Evolutionary conservation across 2,797 vertebrate genomes (phyloP), one percentile per base, ranked within the genome.

Genomic region (Lateolabrax maculatus): DNA sequence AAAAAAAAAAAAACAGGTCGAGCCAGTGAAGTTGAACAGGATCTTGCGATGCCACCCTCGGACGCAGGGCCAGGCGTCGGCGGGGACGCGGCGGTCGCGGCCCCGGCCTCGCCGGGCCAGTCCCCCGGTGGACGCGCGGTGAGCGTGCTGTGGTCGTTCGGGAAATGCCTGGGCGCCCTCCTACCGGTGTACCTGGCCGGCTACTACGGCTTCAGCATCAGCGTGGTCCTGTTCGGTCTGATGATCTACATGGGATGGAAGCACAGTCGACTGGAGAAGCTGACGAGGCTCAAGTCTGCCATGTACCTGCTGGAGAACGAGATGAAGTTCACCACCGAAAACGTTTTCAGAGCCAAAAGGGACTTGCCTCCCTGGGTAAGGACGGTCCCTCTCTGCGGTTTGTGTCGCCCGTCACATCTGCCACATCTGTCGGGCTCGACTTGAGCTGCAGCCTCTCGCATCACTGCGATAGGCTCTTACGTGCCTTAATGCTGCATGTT

Each of bases 181-280:
- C 67, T 96, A n/a, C 95, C 95, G 0, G 94, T 96, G 2, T 96
- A 96, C 90, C 91, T 96, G 84, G 95, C 96, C 4, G 96, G 96
- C 0, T 96, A 96, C 80, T 95, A 95, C 11, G 95, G 96, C 74
- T 91, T 95, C 88, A 95, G 95, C 81, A 88, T 96, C 80, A 87
- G 68, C 52, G 9, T 96, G 1, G 90, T 96, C 25, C 86, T 96
- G 4, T 71, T 96, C 68, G 94, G 86, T 23, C 90, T 96, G 61
- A 80, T 94, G 80, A 77, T 96, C 80, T 96, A 95, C 84, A 94
- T 94, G 90, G 95, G 95, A 68, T 96, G 95, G 95, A 95, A 93
- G 66, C 94, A 96, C 89, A 88, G 93, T 18, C 93, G 96, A 2
- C 81, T 92, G 70, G 92, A 90, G 55, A 96, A 96, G 80, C 63